Conservation (phyloP, 1,140 invertebrate species). For the Diorhabda elongata region DNA sequence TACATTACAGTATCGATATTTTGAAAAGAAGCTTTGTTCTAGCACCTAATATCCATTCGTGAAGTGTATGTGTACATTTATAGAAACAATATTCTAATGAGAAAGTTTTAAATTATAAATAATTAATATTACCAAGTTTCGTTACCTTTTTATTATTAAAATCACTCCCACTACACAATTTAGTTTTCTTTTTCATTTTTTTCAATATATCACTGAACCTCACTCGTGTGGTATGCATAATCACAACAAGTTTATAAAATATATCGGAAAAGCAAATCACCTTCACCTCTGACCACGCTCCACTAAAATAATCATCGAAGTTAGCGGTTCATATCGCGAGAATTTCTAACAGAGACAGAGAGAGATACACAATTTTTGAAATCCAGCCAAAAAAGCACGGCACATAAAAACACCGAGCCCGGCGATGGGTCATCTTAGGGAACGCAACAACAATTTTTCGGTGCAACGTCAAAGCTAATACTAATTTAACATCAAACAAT, state of each 20-base stretch:
- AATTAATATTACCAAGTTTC: neutral
- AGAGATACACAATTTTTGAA: constrained; percentile 1
- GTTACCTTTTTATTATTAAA: neutral
- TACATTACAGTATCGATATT: too few species aligned
- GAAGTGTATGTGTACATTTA: too few species aligned
- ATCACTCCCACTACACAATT: neutral
- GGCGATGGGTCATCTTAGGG: neutral
- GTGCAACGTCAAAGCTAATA: neutral
- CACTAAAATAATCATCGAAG: neutral
- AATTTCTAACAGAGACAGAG: neutral
- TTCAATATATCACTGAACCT: constrained; percentile 6
- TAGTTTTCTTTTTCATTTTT: constrained; percentile 7
- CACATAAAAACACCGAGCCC: neutral
- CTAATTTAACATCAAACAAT: constrained; percentile 4
- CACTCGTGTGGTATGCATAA: neutral
- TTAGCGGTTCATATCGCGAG: neutral
- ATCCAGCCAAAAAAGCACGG: constrained; percentile 1
- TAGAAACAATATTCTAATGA: too few species aligned
- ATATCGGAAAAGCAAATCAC: constrained; percentile 11
- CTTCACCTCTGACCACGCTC: neutral
- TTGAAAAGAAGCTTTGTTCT: too few species aligned
- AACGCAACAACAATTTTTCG: constrained; percentile 3
- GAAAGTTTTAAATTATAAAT: too few species aligned
- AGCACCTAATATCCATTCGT: too few species aligned
- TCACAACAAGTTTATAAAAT: constrained; percentile 35